Base-by-base conservation (phyloP, 1,140 invertebrate species). In the Ptiloglossa arizonensis region DNA sequence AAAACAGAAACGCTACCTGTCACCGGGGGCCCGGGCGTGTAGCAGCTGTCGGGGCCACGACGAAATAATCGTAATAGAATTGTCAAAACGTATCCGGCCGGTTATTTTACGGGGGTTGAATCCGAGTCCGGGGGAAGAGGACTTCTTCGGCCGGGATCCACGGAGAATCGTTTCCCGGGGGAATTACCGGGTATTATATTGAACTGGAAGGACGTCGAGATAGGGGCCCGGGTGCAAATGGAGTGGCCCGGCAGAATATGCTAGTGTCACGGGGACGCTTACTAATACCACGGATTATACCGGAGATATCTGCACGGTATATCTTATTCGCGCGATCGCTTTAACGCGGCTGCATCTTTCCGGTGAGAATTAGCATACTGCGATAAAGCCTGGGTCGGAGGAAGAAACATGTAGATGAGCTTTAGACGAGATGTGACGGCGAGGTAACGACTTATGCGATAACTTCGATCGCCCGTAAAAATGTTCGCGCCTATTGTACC, bases 11-110 rank as follows among this genome's bases (percentile, higher is more conserved):
- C 73, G 8, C 62, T 46, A 67, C 35, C 38, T 67, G 44, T 75
- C 64, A 46, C 56, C 60, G 5, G 41, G 46, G 44, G 50, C 59
- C 64, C 17, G 32, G 82, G 80, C 71, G 70, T 66, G 86, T 72
- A 89, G 87, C 90, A 90, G 89, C 89, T 89, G 89, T 80, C 82
- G 82, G n/a, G n/a, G 67, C 22, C 86, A 86, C 87, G 88, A 88
- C 80, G 86, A 90, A 90, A 91, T 91, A 91, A 91, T 91, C 89
- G 89, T 89, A 91, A 91, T 91, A 90, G 90, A 91, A 91, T 91
- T 91, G 90, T 91, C 90, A 91, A 91, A 91, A 91, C 83, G 90
- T 90, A 91, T 87, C 90, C 89, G 88, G 80, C 84, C 88, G 87
- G 89, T 91, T 91, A 90, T 90, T 92, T 92, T 90, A 91, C 86